Percentiles rank a stretch among this genome's conserved stretches.
These are phyloP conservation scores for Carpatolechia fugitivella DNA, from an alignment of 2,888 invertebrate species.

Conservation along the genomic window DNA sequence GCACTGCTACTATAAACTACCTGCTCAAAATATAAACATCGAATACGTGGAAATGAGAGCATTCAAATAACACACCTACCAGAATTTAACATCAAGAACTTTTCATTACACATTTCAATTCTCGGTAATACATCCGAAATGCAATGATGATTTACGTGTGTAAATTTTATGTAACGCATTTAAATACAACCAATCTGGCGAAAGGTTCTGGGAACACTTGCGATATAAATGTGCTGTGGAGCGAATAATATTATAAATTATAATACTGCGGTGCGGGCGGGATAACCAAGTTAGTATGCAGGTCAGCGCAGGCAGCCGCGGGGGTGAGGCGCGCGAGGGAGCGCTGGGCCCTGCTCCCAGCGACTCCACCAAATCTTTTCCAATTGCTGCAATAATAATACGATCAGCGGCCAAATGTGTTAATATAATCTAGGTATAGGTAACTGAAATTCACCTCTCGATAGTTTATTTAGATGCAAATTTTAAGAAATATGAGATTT, in stretches of 20 bases:
- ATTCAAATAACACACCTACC: too few species aligned
- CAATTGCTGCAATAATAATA: too few species aligned
- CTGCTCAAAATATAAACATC: too few species aligned
- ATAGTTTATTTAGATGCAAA: too few species aligned
- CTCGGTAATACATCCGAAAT: not conserved
- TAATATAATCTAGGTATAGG: too few species aligned
- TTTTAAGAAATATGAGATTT: too few species aligned
- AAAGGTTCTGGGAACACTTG: not conserved
- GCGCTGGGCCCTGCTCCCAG: not conserved
- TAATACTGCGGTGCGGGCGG: slow-evolving; percentile 1
- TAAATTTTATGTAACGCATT: slow-evolving; percentile 2
- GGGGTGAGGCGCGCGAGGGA: not conserved
- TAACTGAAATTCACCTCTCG: too few species aligned
- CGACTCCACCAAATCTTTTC: not conserved
- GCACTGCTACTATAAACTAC: not conserved
- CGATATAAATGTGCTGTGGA: slow-evolving; percentile 4
- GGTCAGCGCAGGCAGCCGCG: not conserved
- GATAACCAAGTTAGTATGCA: slow-evolving; percentile 3
- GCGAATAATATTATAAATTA: slow-evolving; percentile 8
- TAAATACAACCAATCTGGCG: not conserved
- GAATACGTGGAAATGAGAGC: too few species aligned
- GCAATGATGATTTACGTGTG: slow-evolving; percentile 10
- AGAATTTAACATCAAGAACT: too few species aligned
- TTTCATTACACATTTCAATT: not conserved
- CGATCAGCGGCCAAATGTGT: too few species aligned